Base-by-base conservation (phyloP, 2,888 invertebrate genomes). In the Pandemis corylana region DNA sequence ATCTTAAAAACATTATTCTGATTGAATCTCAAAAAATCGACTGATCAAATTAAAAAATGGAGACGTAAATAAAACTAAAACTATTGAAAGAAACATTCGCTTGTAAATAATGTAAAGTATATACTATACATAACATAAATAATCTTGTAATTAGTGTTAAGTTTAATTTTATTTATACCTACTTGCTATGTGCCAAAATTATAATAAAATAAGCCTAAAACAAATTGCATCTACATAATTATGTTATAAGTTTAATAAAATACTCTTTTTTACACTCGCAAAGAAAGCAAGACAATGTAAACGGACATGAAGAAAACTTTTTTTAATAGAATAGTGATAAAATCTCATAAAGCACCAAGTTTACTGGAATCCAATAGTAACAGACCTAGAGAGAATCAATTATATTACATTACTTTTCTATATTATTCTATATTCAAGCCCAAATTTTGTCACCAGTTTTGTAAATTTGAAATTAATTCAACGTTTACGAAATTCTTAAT, bases 151-250 rank as follows among this genome's bases (percentile, higher is more conserved):
- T 53, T 70, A 70, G 28, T 28, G 42, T 9, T 74, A 74, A 70
- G 69, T 66, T 73, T 74, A 69, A 51, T 74, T 73, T 74, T 51
- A 69, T 69, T 73, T 73, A 68, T 69, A 65, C 56, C 56, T 56
- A 56, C 65, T 74, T 53, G 69, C 74, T 74, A 74, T 70, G 74
- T 74, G 74, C 74, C 74, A 74, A 74, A 74, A 74, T n/a, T 61
- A 69, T 69, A 36, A 64, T 36, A 41, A 59, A 12, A 65, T 74
- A 74, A 74, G 69, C 20, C 20, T 70, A 61, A 6, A 41, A 61
- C 20, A 70, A 42, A 56, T 56, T 42, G 12, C 12, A 46, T 59
- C 65, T 42, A 41, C 20, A 20, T 56, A 20, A n/a, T 15, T 44
- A 28, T 20, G 65, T 28, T 53, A 42, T 15, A 15, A 44, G 49